These are phyloP conservation scores for Pelusios castaneus DNA, from an alignment of 2,113 vertebrate species.

Conservation along the genomic window DNA sequence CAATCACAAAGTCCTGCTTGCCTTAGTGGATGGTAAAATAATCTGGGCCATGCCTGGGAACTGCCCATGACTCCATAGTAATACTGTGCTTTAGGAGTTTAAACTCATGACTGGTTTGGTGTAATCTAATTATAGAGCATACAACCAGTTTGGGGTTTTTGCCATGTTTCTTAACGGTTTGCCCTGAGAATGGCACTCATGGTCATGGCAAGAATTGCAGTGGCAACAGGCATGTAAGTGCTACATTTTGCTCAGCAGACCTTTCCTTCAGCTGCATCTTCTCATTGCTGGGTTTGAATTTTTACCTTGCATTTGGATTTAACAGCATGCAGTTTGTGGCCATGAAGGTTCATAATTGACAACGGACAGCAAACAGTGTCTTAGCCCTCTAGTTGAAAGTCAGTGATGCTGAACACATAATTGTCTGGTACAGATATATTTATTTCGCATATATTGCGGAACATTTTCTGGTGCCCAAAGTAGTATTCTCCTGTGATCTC, in stretches of 20 bases:
- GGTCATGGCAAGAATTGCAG: fast-evolving
- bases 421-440: slow-evolving; percentile 33
- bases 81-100: neutral
- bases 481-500: slow-evolving; percentile 14
- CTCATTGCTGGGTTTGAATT: neutral
- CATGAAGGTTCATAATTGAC: slow-evolving; percentile 17
- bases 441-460: slow-evolving; percentile 16
- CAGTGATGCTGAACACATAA: neutral
- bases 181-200: neutral
- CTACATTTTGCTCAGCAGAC: fast-evolving
- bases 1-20: neutral
- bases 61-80: neutral
- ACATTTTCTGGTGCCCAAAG: slow-evolving; percentile 8
- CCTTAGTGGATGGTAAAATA: neutral
- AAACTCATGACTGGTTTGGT: neutral
- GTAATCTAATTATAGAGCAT: neutral
- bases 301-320: neutral
- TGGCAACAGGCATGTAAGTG: fast-evolving
- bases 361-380: neutral
- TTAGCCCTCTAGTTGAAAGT: neutral
- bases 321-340: neutral
- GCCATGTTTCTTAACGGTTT: neutral
- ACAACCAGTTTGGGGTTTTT: neutral
- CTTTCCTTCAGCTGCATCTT: fast-evolving
- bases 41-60: neutral